A percentile compares a stretch with the other conserved stretches of the same genome.
These are phyloP conservation scores for Galagoides demidoff DNA, from an alignment of 2,797 vertebrate genomes.

Conservation along the genomic window DNA sequence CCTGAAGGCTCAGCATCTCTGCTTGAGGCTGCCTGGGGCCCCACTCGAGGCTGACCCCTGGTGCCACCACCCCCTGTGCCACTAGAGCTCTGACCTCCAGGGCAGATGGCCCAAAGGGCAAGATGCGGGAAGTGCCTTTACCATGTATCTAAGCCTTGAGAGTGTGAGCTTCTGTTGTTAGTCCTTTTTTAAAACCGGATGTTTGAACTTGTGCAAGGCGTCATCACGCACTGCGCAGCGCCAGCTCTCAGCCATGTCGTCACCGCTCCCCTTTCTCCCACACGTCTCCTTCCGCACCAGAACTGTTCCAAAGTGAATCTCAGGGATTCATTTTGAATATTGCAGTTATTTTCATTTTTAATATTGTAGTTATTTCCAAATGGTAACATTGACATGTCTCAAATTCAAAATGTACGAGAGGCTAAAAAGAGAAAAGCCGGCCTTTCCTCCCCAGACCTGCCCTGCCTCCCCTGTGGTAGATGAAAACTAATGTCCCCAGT, in stretches of 20 bases:
- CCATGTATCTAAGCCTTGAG: accelerated
- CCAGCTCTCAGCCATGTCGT: not conserved
- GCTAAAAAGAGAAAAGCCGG: not conserved
- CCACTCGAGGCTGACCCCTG: not conserved
- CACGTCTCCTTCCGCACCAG: not conserved
- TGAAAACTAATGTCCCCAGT: not conserved
- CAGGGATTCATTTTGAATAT: not conserved
- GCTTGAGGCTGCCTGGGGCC: not conserved
- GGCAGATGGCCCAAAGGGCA: not conserved
- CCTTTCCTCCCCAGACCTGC: not conserved
- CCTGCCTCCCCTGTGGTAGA: too few relatives aligned
- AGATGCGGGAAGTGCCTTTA: not conserved
- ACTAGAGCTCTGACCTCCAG: not conserved
- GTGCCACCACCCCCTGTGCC: not conserved
- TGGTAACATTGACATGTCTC: not conserved
- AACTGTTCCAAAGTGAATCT: not conserved
- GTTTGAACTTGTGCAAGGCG: not conserved
- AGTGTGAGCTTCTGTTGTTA: not conserved
- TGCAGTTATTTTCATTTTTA: not conserved
- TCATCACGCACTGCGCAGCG: too few relatives aligned
- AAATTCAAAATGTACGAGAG: not conserved
- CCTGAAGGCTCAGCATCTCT: not conserved
- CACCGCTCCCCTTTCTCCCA: too few relatives aligned
- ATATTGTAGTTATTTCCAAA: not conserved
- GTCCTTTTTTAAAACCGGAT: not conserved